A percentile compares a stretch with the other conserved stretches of the same genome.
These are phyloP conservation scores for Drosophila nasuta DNA, from an alignment of 1,140 invertebrate species.

Conservation along the genomic window DNA sequence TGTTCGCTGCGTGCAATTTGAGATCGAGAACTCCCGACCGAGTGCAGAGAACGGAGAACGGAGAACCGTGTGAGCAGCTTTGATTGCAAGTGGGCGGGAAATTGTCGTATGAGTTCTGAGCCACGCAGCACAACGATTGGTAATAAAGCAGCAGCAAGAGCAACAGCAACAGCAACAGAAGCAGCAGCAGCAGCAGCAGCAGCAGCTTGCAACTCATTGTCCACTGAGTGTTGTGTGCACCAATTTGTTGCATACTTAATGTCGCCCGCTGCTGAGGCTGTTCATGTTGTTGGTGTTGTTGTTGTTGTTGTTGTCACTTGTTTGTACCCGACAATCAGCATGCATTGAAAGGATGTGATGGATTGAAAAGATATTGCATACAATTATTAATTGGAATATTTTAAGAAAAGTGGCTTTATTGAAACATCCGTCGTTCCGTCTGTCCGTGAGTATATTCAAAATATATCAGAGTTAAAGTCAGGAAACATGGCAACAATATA, in stretches of 20 bases:
- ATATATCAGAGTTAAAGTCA: too few species aligned
- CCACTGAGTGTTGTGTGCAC: slow-evolving; percentile 25
- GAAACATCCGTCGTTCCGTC: too few species aligned
- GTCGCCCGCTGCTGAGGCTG: slow-evolving; percentile 20
- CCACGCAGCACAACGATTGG: neutral
- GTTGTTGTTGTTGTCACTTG: slow-evolving; percentile 12
- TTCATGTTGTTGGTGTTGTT: slow-evolving; percentile 16
- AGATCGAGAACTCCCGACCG: neutral
- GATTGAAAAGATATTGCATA: too few species aligned
- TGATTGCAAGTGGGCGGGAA: neutral
- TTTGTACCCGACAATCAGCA: too few species aligned
- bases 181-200: neutral
- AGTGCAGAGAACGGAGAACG: neutral
- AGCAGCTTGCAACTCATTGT: slow-evolving; percentile 10
- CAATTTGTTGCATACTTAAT: slow-evolving; percentile 74
- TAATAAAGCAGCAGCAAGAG: slow-evolving; percentile 2
- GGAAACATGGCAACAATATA: too few species aligned
- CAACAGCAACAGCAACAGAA: neutral
- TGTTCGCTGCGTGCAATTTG: neutral
- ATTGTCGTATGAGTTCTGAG: neutral
- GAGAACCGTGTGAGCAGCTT: neutral
- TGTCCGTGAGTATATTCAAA: too few species aligned
- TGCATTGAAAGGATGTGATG: too few species aligned
- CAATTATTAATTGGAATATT: too few species aligned
- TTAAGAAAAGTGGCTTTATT: too few species aligned